Evolutionary conservation across 2,797 vertebrate genomes (phyloP), one percentile per base, ranked within the genome.

Genomic region (Labeo calbasu): DNA sequence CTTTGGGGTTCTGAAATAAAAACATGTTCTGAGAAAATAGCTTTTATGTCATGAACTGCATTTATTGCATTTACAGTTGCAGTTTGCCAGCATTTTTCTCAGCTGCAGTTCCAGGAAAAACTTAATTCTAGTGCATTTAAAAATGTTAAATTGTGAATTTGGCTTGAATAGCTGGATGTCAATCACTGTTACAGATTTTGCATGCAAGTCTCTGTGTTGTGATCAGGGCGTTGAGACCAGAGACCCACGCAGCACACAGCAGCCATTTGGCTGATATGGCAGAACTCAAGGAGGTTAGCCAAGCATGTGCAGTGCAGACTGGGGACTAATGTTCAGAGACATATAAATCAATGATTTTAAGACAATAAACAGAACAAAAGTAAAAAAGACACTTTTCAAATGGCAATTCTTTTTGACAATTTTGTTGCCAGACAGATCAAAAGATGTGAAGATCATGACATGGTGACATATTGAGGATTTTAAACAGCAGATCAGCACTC

Each of bases 261-360:
- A 14, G 19, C 12, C 36, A 59, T 86, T 61, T 78, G 80, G 14
- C 57, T 82, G 55, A 72, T 48, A 32, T 63, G 57, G 19, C 48
- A 23, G 8, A 65, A 3, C 17, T 65, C 48, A 51, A 61, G 13
- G 73, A 77, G 55, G 59, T 77, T 75, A 84, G 76, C 84, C 84
- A 85, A 84, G 48, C 77, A 79, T 84, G 77, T 84, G 63, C 63
- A 77, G 19, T 51, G 14, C 46, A 57, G 32, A 79, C 4, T n/a
- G 59, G 46, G n/a, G 57, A 79, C 43, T 53, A 65, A 63, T 70
- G 28, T 55, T 59, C 48, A 81, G 79, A 73, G 77, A 86, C 68
- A 7, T 40, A 78, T 36, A 81, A 86, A 81, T 79, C 70, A 70
- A 5, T n/a, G 23, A 36, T 72, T 79, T n/a, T 75, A 40, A 71